Evolutionary conservation across 2,797 vertebrate genomes (phyloP), one percentile per base, ranked within the genome.

Genomic region (Hemibagrus guttatus): DNA sequence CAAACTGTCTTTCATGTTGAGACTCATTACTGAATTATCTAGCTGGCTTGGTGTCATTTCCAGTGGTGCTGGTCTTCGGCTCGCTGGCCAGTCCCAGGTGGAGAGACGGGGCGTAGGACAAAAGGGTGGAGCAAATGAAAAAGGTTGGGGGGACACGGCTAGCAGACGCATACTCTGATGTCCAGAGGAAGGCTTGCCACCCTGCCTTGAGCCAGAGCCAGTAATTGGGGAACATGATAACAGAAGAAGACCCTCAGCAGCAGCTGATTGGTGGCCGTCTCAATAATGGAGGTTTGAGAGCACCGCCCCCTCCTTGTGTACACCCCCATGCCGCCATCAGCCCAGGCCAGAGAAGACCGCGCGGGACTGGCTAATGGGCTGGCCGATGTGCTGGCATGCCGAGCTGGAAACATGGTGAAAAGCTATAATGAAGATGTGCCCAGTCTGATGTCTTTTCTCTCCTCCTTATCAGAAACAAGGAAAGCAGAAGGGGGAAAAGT

Each of bases 21-120:
- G 91, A 93, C 93, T 95, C 95, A 95, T 96, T 95, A 95, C 91
- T 91, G 92, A 90, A 69, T 90, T 87, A 92, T 93, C 93, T 91
- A 93, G 88, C 92, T 92, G 93, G 90, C 90, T 85, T 93, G 92
- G 81, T 76, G 92, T 81, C 85, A 83, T 84, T 93, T 92, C 91
- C 89, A 84, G 93, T 88, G 92, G 90, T 72, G 90, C 92, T 93
- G 93, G 93, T 94, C 93, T 94, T 94, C 93, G 94, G 93, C 94
- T 92, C 87, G 12, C 91, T 91, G 92, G 92, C 92, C 93, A 85
- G 88, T 92, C 93, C 94, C 89, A 84, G 93, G 93, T 94, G 92
- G 91, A 91, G 89, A 91, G 90, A 91, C 92, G 89, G 91, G 88
- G 89, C 85, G 89, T 83, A 85, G 88, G 91, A 92, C 42, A 89